Evolutionary conservation across 1,140 invertebrate species (phyloP).

Genomic region (Oppia nitens): DNA sequence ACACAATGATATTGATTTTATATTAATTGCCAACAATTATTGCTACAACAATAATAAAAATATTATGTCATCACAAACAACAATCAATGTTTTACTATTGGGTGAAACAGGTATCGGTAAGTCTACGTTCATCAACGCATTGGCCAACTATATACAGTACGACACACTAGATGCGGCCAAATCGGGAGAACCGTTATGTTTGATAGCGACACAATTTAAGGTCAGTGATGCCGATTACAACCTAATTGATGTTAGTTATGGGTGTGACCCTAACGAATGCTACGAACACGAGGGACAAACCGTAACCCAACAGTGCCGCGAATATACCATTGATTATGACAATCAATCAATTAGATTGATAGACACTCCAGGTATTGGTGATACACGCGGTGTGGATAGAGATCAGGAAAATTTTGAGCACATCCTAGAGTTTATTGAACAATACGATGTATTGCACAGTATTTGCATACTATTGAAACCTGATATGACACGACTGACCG

Average conservation of each 20-base stretch:
- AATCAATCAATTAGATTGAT: not conserved
- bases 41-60: no score
- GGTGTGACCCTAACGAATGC: no score
- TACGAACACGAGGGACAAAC: no score
- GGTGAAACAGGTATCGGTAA: slow-evolving; percentile 22
- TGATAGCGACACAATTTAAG: not conserved
- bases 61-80: no score
- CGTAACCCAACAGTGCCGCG: not conserved
- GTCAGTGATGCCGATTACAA: not conserved
- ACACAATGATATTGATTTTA: no score
- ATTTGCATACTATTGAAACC: slow-evolving; percentile 20
- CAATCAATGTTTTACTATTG: slow-evolving; percentile 18
- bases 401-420: slow-evolving; percentile 9
- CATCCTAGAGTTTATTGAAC: slow-evolving; percentile 17
- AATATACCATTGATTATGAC: slow-evolving; percentile 1
- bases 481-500: slow-evolving; percentile 12
- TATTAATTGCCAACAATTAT: no score
- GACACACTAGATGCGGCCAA: slow-evolving; percentile 16
- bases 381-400: not conserved
- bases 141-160: slow-evolving; percentile 18
- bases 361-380: slow-evolving; percentile 11
- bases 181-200: not conserved
- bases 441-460: slow-evolving; percentile 21
- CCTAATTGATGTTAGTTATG: not conserved
- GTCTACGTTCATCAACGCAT: slow-evolving; percentile 20